Base-by-base conservation (phyloP, 1,140 invertebrate species). In the Antheraea mylitta region DNA sequence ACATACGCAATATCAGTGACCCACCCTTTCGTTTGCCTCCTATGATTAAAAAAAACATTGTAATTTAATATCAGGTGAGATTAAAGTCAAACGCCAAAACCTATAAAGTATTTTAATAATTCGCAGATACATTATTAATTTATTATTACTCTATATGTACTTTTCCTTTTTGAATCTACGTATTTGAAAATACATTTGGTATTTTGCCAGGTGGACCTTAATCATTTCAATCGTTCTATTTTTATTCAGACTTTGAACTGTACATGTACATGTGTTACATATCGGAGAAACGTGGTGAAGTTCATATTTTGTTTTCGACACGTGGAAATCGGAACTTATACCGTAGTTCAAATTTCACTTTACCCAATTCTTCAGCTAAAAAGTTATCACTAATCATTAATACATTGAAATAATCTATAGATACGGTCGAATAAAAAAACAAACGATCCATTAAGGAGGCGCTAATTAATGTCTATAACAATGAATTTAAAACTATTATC, bases 181-280 rank as follows among this genome's bases (percentile, higher is more conserved):
- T 42, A 11, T 42, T 42, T 42, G 2, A 42, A 30, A 42, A 42
- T 42, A 42, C 0, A 42, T 63, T 68, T 67, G 64, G 58, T 19
- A 58, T 72, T 48, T 16, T 64, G 65, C 70, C 73, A 72, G 69
- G 62, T 70, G 68, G 62, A 61, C 45, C 61, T 67, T 70, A 68
- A 75, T 72, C 68, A 68, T 69, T 30, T 30, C 22, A 30, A 72
- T 18, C 58, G 64, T 67, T 72, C 66, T 72, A 72, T 72, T 72
- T 72, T 38, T 68, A 37, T 37, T 37, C 37, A 30, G 3, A 63
- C 22, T 63, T 63, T 63, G 16, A 53, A 53, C 10, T 53, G 11
- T 6, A 53, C 45, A 53, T 16, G 45, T 13, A 53, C 45, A 16
- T n/a, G 45, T 53, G 10, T 16, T 6, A 13, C 11, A 13, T 6